Evolutionary conservation across 2,113 vertebrate species (phyloP).

Genomic region (Burhinus oedicnemus): DNA sequence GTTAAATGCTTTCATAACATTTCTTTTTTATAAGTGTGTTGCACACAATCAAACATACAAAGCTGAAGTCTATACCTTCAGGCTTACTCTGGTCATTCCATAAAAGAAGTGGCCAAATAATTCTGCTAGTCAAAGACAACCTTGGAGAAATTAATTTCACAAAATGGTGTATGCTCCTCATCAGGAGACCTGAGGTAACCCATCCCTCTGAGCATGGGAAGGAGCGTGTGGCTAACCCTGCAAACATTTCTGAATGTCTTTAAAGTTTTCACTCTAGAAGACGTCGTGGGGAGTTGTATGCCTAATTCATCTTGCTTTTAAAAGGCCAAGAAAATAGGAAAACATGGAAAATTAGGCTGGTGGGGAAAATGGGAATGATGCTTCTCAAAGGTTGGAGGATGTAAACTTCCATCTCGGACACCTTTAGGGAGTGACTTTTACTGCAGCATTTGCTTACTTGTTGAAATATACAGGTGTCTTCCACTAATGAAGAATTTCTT

Average conservation of each 20-base stretch:
- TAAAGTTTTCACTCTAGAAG: neutral
- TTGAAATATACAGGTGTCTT: neutral
- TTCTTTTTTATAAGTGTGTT: neutral
- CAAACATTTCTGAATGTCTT: neutral
- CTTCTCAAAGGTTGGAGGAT: neutral
- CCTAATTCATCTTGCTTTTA: neutral
- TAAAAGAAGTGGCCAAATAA: neutral
- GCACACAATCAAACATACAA: neutral
- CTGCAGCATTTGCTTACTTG: neutral
- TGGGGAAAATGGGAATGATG: neutral
- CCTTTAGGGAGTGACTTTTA: neutral
- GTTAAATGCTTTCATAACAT: neutral
- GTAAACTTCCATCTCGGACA: neutral
- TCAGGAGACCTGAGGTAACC: neutral
- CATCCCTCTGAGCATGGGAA: neutral
- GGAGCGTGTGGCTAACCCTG: neutral
- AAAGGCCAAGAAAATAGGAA: neutral
- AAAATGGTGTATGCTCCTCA: neutral
- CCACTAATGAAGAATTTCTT: neutral
- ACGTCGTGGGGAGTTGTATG: neutral
- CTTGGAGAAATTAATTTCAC: neutral
- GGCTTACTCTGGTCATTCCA: neutral
- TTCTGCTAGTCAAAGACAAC: neutral
- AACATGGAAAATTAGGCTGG: neutral
- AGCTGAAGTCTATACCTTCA: neutral